phyloP scores from a whole-genome alignment of 2,113 vertebrate species.

The Lagopus muta region DNA sequence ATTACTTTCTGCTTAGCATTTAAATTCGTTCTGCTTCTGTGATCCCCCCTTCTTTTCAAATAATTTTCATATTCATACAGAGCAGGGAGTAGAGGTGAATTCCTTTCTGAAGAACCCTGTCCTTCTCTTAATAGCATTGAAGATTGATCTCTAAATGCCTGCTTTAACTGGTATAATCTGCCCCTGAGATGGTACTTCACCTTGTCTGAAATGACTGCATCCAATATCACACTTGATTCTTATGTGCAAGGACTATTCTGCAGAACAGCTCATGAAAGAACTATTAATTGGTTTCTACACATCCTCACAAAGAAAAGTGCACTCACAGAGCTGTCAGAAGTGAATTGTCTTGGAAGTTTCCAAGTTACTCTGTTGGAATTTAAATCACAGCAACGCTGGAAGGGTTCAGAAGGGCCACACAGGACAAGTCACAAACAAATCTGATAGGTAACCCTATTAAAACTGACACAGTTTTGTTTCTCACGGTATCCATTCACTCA shows the following conservation, averaged over 20 bases:
- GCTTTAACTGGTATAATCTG: constrained; percentile 4
- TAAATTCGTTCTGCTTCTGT: constrained; percentile 1
- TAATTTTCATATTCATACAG: neutral
- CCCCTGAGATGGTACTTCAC: neutral
- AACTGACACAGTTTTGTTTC: neutral
- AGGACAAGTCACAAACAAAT: neutral
- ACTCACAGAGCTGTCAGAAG: neutral
- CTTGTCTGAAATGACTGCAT: neutral
- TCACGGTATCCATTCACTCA: neutral
- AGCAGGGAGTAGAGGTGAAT: neutral
- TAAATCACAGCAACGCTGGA: neutral
- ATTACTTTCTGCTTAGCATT: neutral
- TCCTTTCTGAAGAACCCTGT: neutral
- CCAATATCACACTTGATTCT: neutral
- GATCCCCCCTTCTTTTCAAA: constrained; percentile 22
- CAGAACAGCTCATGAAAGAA: constrained; percentile 5
- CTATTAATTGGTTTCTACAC: constrained; percentile 12
- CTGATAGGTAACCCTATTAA: neutral
- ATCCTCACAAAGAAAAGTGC: neutral
- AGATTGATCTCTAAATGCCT: neutral
- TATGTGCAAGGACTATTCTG: neutral
- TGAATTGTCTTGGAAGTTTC: neutral
- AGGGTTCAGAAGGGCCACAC: neutral
- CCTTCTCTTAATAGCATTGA: neutral
- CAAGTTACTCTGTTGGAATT: neutral